These are phyloP conservation scores for Nemapogon koenigi DNA, from an alignment of 2,888 invertebrate genomes.

Conservation along the genomic window DNA sequence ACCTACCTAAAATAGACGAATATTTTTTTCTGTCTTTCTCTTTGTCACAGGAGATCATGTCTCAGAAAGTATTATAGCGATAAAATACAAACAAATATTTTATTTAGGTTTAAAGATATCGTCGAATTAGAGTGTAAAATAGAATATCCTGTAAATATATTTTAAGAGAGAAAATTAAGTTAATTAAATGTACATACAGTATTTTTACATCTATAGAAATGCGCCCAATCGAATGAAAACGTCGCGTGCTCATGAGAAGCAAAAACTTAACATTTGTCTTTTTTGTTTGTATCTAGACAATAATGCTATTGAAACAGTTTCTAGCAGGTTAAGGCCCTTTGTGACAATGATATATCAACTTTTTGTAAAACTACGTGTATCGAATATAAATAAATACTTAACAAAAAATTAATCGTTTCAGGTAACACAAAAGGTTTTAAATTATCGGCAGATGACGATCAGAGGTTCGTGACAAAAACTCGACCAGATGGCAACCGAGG, in stretches of 20 bases:
- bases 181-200: no score
- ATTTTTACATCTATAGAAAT: no score
- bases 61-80: no score
- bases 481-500: not conserved
- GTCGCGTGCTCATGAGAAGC: not conserved
- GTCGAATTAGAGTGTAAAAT: no score
- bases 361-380: conserved; percentile 7
- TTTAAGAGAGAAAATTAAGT: no score
- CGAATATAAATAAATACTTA: conserved; percentile 2
- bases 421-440: conserved; percentile 6
- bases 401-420: conserved; percentile 6
- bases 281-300: conserved; percentile 1
- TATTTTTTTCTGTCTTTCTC: no score
- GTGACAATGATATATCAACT: conserved; percentile 8
- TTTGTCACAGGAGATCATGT: no score
- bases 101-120: no score
- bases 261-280: conserved; percentile 1
- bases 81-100: no score
- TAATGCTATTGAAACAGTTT: not conserved
- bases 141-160: no score
- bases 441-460: conserved; percentile 2
- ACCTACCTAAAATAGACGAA: no score
- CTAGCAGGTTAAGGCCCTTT: conserved; percentile 6
- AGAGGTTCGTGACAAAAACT: conserved; percentile 3
- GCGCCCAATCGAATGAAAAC: no score